Conservation (phyloP, 2,113 vertebrate species). For the Triplophysa rosa region DNA sequence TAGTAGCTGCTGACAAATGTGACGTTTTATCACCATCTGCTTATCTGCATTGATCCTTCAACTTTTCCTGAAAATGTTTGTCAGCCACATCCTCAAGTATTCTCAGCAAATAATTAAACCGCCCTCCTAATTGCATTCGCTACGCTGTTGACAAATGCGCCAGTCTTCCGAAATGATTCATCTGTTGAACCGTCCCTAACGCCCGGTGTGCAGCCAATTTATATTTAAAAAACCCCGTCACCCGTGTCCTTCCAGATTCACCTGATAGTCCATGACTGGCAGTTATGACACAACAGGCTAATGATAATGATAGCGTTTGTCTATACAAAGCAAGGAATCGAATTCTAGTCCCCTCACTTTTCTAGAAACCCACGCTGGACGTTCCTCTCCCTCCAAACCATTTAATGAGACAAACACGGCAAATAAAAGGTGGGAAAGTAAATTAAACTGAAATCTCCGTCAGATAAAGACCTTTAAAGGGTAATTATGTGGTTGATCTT, state of each 20-base stretch:
- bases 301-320: conserved; percentile 25
- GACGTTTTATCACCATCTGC: too few species aligned
- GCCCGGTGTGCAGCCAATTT: conserved; percentile 32
- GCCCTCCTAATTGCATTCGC: conserved; percentile 14
- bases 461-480: conserved; percentile 26
- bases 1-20: neutral
- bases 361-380: neutral
- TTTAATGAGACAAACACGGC: conserved; percentile 8
- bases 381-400: neutral
- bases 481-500: conserved; percentile 36
- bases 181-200: conserved; percentile 34
- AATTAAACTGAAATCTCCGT: conserved; percentile 26
- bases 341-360: neutral
- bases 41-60: neutral
- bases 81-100: conserved; percentile 3
- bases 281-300: conserved; percentile 7
- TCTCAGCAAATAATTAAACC: conserved; percentile 42
- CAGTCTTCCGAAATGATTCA: conserved; percentile 35
- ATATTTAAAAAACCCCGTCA: conserved; percentile 29
- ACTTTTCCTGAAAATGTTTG: neutral
- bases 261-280: conserved; percentile 1
- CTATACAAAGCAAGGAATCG: neutral
- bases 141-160: conserved; percentile 30
- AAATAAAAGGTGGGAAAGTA: conserved; percentile 1
- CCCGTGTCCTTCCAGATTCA: conserved; percentile 18